These are phyloP conservation scores for Phenganax stokvisi DNA, from an alignment of 92 coral and sea anemone species.

Conservation along the genomic window DNA sequence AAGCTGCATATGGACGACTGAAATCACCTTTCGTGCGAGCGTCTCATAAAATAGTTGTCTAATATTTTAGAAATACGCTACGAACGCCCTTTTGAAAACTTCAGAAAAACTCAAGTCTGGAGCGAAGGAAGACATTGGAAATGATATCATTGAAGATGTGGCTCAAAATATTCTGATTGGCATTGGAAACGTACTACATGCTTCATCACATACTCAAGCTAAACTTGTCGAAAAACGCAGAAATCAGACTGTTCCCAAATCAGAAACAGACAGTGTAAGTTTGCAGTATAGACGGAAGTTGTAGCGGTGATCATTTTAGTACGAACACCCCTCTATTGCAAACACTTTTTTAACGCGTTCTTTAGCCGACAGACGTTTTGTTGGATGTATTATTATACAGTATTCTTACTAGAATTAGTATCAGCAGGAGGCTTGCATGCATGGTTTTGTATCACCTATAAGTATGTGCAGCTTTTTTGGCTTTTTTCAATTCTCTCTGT, in stretches of 20 bases:
- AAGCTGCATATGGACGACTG: no score
- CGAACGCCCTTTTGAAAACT: background rate
- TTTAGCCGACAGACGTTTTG: no score
- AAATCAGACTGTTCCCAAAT: background rate
- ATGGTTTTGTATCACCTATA: no score
- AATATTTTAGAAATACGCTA: background rate
- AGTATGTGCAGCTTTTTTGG: no score
- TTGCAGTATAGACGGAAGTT: background rate
- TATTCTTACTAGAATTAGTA: no score
- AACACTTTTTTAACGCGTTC: background rate
- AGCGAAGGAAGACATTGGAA: conserved; percentile 19
- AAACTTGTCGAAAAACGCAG: background rate
- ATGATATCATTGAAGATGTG: conserved; percentile 7
- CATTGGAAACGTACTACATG: background rate
- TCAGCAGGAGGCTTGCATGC: no score
- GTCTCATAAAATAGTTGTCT: background rate
- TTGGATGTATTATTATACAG: no score
- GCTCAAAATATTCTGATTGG: background rate
- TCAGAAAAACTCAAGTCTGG: background rate
- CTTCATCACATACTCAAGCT: conserved; percentile 25
- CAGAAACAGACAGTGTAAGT: background rate
- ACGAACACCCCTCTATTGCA: background rate
- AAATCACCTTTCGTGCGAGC: no score
- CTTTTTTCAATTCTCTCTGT: no score
- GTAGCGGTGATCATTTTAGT: background rate